Evolutionary conservation across 2,113 vertebrate genomes (phyloP), one percentile per base, ranked within the genome.

Genomic region (Lipophrys pholis): DNA sequence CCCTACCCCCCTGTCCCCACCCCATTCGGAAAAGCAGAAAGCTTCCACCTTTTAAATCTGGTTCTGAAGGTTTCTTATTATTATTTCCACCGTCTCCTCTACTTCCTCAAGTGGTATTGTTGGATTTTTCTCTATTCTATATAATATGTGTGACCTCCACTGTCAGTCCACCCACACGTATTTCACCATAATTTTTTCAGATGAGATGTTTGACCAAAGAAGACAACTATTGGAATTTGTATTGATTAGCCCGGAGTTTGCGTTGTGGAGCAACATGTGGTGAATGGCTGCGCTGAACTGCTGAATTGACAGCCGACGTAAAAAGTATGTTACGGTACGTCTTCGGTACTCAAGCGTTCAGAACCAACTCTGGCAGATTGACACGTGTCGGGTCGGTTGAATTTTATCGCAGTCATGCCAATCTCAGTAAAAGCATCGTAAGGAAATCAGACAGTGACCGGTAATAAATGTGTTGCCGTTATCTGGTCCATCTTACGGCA

Each of bases 271-370:
- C 43, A 8, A 11, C 21, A 30, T 58, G 48, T 59, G 48, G 16
- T 63, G 16, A 59, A 21, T 51, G 53, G 78, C 36, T 51, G 21
- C 56, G 67, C 43, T 58, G 48, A 53, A 3, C 3, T 6, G 1
- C 43, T 42, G 43, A 39, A 5, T 0, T 50, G 5, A 10, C 35
- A 67, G 50, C 36, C 49, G 7, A 40, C 35, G 8, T 68, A 8
- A 43, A 21, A 54, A 36, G 8, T 35, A 17, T 42, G 11, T 45
- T 46, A n/a, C n/a, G n/a, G 41, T 40, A 14, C n/a, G 54, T 62
- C 11, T 36, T 35, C 55, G 54, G 35, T 16, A 58, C 35, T 40
- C 46, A 11, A 7, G 7, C 40, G 45, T 5, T 35, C 9, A 17
- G 12, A 4, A 21, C 35, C 16, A 41, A 45, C 6, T 1, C 49